Evolutionary conservation across 2,113 vertebrate species (phyloP), one percentile per base, ranked within the genome.

Genomic region (Dasyornis broadbenti): DNA sequence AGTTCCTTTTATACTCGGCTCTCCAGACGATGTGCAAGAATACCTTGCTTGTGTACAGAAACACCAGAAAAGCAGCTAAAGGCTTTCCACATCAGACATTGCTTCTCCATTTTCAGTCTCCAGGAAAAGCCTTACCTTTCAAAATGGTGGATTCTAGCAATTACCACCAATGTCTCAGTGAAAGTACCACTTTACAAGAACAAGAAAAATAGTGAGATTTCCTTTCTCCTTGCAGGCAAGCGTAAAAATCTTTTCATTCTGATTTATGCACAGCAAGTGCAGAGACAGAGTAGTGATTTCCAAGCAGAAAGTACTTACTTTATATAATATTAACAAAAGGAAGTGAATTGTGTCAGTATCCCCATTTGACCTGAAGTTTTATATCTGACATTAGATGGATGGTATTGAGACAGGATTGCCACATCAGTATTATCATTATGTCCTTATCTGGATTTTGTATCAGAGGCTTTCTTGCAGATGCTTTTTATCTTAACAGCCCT

Each of bases 11-110:
- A 97, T 99, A 59, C 98, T 99, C 2, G 99, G 99, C 24, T 99
- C 99, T 24, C 94, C 98, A 1, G 99, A 99, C 0, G 99, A 99
- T 31, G 98, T 99, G 73, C 98, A 99, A 61, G 99, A 99, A 85
- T 99, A 98, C 92, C 98, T 99, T 15, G 52, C 98, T 52, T 99
- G 98, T 78, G 99, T 99, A 44, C 98, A 98, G 97, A 99, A 99
- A 97, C 97, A 98, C 81, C 96, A 98, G 79, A 95, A 97, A 30
- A 97, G 94, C 79, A 95, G 89, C 63, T 97, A 95, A 88, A 53
- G 24, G 4, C 17, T 80, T 54, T 68, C 52, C 23, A 63, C 8
- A 57, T 54, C 44, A 82, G 59, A 57, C 4, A 16, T 76, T 75
- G 31, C 33, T 60, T 44, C n/a, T 39, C 28, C 4, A 1, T 66